Base-by-base conservation (phyloP, 1,140 invertebrate species). In the Apis florea region DNA sequence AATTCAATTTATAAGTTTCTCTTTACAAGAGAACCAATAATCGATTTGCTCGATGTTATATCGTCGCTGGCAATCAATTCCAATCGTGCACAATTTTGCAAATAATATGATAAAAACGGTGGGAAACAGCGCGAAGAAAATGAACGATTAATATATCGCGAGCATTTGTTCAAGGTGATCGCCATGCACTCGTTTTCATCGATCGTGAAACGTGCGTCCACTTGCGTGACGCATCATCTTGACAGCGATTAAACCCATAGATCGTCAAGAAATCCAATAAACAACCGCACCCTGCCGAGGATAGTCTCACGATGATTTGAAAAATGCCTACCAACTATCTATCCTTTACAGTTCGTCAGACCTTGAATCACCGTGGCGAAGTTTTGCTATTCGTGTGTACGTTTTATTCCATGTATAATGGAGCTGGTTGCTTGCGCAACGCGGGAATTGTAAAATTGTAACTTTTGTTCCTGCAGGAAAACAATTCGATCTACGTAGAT, bases 231-330 rank as follows among this genome's bases (percentile, higher is more conserved):
- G 54, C 67, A n/a, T 56, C 40, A 47, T 13, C 47, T 47, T 24
- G 51, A 74, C 79, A 13, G 54, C 26, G 78, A 82, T 66, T 85
- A 82, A 85, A 74, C 74, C 71, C 66, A 24, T 51, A 58, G 70
- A 82, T 89, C 74, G 73, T 12, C 63, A 72, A 82, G 83, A 56
- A 83, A 82, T 75, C 70, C n/a, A 47, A 81, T 88, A 91, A 91
- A 91, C 87, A 91, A 92, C 92, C 92, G 90, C 92, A 82, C 92
- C 92, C 85, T 67, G 31, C 12, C 31, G 9, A 90, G 88, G 88
- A 91, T 87, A 91, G 89, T 93, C 92, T 84, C 92, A 92, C 93
- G 93, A 92, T 91, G 91, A 93, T 93, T 91, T 92, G 88, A 88
- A 93, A 90, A 83, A 31, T 24, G 24, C 19, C 49, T 40, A n/a